Conservation (phyloP, 2,888 invertebrate genomes). For the Calliopum simillimum region DNA sequence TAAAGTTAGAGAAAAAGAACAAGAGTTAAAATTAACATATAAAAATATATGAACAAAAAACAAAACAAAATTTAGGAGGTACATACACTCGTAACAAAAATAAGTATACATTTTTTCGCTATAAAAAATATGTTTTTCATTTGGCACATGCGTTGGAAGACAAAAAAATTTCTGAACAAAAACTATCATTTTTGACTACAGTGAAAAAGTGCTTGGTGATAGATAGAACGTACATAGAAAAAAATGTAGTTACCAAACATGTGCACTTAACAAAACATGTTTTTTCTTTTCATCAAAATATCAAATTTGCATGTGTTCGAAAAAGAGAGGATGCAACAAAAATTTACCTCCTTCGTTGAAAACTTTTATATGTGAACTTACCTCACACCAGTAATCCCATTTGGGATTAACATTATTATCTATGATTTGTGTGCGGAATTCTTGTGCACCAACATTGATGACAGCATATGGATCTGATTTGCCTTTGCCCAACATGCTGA, state of each 20-base stretch:
- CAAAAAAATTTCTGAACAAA: not conserved
- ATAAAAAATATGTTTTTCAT: not conserved
- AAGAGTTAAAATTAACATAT: too few species aligned
- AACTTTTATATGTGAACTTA: conserved; percentile 66
- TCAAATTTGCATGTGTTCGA: not conserved
- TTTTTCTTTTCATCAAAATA: not conserved
- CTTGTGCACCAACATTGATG: conserved; percentile 91
- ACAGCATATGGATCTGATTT: conserved; percentile 98
- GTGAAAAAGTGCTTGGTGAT: conserved; percentile 31
- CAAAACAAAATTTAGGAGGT: conserved; percentile 9
- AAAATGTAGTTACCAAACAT: conserved; percentile 9
- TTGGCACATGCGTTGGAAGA: not conserved
- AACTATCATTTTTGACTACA: not conserved
- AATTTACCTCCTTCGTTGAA: not conserved
- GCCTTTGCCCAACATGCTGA: conserved; percentile 91
- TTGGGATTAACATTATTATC: conserved; percentile 94
- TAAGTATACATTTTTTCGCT: not conserved
- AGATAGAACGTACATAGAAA: conserved; percentile 20
- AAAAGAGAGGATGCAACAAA: conserved; percentile 13
- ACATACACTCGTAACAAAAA: conserved; percentile 6
- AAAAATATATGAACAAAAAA: conserved; percentile 12
- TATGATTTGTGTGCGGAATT: conserved; percentile 93
- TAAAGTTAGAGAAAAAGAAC: conserved; percentile 62
- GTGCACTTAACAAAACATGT: conserved; percentile 14
- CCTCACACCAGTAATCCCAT: conserved; percentile 99